phyloP scores from a whole-genome alignment of 2,888 invertebrate species.

The Punctoribates punctum region DNA sequence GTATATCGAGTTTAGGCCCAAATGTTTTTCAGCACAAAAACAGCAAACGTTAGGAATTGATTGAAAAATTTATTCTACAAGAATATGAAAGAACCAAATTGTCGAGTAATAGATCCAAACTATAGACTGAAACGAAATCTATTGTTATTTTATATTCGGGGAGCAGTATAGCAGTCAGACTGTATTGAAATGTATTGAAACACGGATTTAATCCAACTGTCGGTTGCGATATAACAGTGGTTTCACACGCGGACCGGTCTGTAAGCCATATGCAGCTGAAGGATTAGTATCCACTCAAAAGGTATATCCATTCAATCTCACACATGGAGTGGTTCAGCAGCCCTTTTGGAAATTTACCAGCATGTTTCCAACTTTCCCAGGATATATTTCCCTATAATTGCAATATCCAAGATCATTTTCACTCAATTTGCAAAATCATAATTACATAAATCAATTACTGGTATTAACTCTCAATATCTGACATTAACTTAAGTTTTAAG shows the following conservation, averaged over 20 bases:
- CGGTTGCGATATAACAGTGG: conserved; percentile 32
- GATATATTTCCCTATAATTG: too few species aligned
- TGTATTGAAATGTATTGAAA: conserved; percentile 7
- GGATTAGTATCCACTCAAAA: conserved; percentile 29
- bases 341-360: too few species aligned
- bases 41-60: conserved; percentile 25
- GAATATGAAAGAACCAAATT: conserved; percentile 26
- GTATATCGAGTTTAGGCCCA: neutral
- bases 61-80: conserved; percentile 14
- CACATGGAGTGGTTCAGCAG: neutral
- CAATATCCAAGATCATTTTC: too few species aligned
- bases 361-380: too few species aligned
- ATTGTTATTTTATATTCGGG: conserved; percentile 36
- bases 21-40: conserved; percentile 31
- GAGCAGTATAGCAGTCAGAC: neutral
- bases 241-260: conserved; percentile 31
- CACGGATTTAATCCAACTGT: conserved; percentile 35
- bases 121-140: conserved; percentile 35
- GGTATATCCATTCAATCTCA: conserved; percentile 15
- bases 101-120: conserved; percentile 35
- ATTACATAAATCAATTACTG: too few species aligned
- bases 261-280: conserved; percentile 36
- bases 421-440: too few species aligned
- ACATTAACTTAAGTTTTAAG: too few species aligned
- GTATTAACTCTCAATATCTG: too few species aligned